Evolutionary conservation across 2,113 vertebrate genomes (phyloP).

Genomic region (Etheostoma cragini): DNA sequence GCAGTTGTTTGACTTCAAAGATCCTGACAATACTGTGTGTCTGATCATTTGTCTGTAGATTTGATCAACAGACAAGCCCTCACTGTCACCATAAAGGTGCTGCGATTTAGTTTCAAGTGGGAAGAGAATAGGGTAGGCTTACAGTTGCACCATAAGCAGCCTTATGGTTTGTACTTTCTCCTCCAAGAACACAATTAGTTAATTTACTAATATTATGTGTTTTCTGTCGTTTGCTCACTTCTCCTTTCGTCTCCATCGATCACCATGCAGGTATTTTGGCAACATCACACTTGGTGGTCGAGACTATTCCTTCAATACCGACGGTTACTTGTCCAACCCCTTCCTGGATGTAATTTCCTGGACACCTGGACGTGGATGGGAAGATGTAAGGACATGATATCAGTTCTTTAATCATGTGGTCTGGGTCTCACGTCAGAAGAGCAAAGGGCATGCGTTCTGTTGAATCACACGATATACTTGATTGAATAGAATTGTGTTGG

Average conservation of each 20-base stretch:
- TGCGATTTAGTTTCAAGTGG: conserved; percentile 51
- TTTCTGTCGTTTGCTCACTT: conserved; percentile 17
- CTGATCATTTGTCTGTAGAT: conserved; percentile 70
- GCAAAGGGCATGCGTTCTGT: background rate
- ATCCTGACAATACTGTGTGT: conserved; percentile 56
- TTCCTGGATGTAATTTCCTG: conserved; percentile 94
- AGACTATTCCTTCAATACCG: conserved; percentile 94
- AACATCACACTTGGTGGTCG: conserved; percentile 94
- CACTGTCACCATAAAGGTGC: conserved; percentile 46
- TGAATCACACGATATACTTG: background rate
- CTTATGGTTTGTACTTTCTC: conserved; percentile 2
- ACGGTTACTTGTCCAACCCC: conserved; percentile 94
- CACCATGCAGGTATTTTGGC: conserved; percentile 89
- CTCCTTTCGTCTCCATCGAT: conserved; percentile 8
- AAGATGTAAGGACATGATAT: conserved; percentile 89
- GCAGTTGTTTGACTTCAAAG: conserved; percentile 69
- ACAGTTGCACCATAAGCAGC: conserved; percentile 37
- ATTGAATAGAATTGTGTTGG: conserved; percentile 17
- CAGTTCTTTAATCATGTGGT: conserved; percentile 14
- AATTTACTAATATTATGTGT: conserved; percentile 2
- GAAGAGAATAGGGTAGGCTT: conserved; percentile 21
- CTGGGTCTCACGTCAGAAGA: conserved; percentile 12
- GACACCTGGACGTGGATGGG: conserved; percentile 91
- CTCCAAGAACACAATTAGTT: conserved; percentile 11
- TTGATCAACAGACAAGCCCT: conserved; percentile 64